Conservation (phyloP, 2,113 vertebrate genomes). For the Calyptommatus sinebrachiatus region DNA sequence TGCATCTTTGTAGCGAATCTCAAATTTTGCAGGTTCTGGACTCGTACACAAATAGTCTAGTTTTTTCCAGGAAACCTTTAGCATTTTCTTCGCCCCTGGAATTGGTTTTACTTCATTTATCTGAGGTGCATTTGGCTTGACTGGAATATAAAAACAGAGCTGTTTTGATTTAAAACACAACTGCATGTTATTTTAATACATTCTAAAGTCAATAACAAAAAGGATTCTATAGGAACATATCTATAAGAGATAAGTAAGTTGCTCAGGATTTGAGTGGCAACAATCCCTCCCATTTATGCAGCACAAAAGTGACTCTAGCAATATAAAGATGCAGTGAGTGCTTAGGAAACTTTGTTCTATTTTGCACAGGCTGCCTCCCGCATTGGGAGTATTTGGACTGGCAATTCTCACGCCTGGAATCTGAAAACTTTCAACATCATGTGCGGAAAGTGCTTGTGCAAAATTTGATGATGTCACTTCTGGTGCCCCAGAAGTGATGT, state of each 20-base stretch:
- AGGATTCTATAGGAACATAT: not conserved
- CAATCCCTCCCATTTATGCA: not conserved
- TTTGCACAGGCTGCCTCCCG: not conserved
- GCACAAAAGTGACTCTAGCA: not conserved
- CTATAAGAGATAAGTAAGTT: no score
- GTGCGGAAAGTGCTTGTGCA: no score
- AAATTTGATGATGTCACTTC: no score
- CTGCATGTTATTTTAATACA: not conserved
- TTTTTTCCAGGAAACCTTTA: slow-evolving; percentile 66
- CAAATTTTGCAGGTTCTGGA: not conserved
- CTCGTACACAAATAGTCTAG: not conserved
- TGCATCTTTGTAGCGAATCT: slow-evolving; percentile 57
- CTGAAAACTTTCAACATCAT: no score
- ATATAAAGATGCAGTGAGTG: not conserved
- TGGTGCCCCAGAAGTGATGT: no score
- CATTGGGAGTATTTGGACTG: no score
- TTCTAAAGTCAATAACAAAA: not conserved
- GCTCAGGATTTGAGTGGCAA: not conserved
- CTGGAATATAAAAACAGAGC: slow-evolving; percentile 63
- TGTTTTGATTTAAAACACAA: not conserved
- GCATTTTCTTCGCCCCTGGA: slow-evolving; percentile 42
- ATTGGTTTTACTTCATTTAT: slow-evolving; percentile 57
- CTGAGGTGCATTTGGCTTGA: slow-evolving; percentile 63
- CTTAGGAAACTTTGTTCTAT: not conserved
- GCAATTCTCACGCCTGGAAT: no score